phyloP scores from a whole-genome alignment of 2,797 vertebrate genomes.

The Clarias laeviceps region DNA sequence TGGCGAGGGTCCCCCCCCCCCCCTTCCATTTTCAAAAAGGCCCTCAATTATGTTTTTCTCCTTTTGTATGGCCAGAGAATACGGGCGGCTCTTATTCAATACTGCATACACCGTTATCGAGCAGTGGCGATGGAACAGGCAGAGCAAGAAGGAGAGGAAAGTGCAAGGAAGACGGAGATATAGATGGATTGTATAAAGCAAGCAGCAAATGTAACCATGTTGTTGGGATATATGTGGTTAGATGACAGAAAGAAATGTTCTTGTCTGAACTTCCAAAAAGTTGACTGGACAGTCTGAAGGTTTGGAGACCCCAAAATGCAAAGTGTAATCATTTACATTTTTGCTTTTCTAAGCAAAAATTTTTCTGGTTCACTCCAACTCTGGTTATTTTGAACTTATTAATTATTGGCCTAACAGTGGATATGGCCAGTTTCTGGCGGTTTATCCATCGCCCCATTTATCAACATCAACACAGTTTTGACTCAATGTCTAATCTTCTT shows the following conservation, averaged over 20 bases:
- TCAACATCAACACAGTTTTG: not conserved
- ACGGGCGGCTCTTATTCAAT: slow-evolving; percentile 55
- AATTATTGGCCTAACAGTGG: not conserved
- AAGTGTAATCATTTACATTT: not conserved
- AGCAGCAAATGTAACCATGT: slow-evolving; percentile 38
- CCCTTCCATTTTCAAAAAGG: slow-evolving; percentile 66
- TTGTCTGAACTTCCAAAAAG: not conserved
- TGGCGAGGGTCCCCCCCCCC: slow-evolving; percentile 64
- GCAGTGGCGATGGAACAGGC: slow-evolving; percentile 10
- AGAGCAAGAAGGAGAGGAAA: slow-evolving; percentile 13
- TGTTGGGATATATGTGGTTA: slow-evolving; percentile 10
- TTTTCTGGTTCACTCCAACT: not conserved
- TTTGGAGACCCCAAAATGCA: not conserved
- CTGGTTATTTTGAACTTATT: too few relatives aligned
- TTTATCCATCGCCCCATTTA: not conserved
- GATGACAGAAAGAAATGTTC: not conserved
- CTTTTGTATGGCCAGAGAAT: slow-evolving; percentile 71
- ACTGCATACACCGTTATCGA: slow-evolving; percentile 57
- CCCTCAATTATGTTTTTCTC: slow-evolving; percentile 76
- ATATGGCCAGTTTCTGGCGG: not conserved
- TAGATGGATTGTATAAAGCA: slow-evolving; percentile 6
- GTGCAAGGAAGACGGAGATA: slow-evolving; percentile 11
- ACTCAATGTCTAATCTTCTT: not conserved
- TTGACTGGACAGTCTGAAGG: not conserved
- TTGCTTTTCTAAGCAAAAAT: too few relatives aligned